These are phyloP conservation scores for Platygyra sinensis DNA, from an alignment of 64 coral and sea anemone genomes.

Conservation along the genomic window DNA sequence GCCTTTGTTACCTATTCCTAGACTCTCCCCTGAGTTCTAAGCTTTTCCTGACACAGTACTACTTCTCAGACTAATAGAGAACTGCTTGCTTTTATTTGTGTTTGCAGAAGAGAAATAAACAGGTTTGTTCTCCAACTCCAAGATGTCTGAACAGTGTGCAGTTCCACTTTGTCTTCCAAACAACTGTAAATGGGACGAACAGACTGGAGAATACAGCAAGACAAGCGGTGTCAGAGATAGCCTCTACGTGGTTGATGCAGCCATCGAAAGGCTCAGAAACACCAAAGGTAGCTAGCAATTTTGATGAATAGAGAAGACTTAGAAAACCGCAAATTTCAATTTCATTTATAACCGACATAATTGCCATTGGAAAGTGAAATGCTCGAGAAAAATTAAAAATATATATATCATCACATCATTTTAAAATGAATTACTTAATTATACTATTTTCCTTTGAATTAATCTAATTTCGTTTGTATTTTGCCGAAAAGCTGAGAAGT, in stretches of 20 bases:
- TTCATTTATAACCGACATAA: not conserved
- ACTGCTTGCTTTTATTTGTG: not conserved
- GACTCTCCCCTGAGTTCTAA: not conserved
- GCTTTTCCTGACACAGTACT: not conserved
- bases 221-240: not conserved
- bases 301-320: not conserved
- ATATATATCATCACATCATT: not conserved
- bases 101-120: not conserved
- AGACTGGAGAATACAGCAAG: slow-evolving; percentile 54
- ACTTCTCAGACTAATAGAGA: not conserved
- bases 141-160: slow-evolving; percentile 19
- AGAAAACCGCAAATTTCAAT: not conserved
- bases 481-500: not conserved
- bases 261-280: slow-evolving; percentile 34
- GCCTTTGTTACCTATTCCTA: not conserved
- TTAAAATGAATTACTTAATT: not conserved
- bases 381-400: not conserved
- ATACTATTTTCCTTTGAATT: not conserved
- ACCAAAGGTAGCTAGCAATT: slow-evolving; percentile 41
- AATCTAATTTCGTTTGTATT: not conserved
- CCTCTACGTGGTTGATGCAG: slow-evolving; percentile 23
- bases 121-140: not conserved
- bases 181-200: slow-evolving; percentile 52
- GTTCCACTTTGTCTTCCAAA: slow-evolving; percentile 59
- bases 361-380: not conserved